phyloP scores from a whole-genome alignment of 2,797 vertebrate species.

The Lagodon rhomboides region DNA sequence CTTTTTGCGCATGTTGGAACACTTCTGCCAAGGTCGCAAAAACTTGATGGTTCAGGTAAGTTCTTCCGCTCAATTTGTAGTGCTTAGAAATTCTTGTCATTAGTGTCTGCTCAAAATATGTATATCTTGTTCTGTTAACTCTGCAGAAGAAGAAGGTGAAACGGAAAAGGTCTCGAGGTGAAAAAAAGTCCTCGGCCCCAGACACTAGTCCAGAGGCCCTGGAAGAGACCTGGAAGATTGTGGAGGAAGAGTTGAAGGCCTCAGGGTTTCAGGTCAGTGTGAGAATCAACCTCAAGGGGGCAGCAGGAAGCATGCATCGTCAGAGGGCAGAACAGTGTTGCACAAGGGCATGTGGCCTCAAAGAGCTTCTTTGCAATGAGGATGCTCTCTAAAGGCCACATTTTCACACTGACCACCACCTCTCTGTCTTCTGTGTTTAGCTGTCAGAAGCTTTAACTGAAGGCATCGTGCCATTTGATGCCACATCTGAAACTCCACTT shows the following conservation, averaged over 20 bases:
- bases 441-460: slow-evolving; percentile 79
- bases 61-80: background rate
- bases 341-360: background rate
- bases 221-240: slow-evolving; percentile 86
- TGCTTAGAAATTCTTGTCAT: background rate
- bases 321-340: no score
- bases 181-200: slow-evolving; percentile 22
- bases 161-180: slow-evolving; percentile 77
- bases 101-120: background rate
- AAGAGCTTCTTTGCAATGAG: background rate
- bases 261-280: slow-evolving; percentile 79
- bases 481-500: slow-evolving; percentile 90
- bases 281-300: background rate
- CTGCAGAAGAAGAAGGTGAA: slow-evolving; percentile 89
- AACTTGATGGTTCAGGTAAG: slow-evolving; percentile 92
- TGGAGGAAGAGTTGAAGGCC: slow-evolving; percentile 86
- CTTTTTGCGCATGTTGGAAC: slow-evolving; percentile 95
- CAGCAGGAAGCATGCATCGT: background rate
- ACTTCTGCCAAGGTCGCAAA: slow-evolving; percentile 90
- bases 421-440: slow-evolving; percentile 63
- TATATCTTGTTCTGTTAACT: background rate
- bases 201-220: slow-evolving; percentile 79
- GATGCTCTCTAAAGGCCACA: background rate
- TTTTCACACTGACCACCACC: background rate
- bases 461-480: slow-evolving; percentile 91